Evolutionary conservation across 2,113 vertebrate genomes (phyloP), one percentile per base, ranked within the genome.

Genomic region (Hyperopisus bebe): DNA sequence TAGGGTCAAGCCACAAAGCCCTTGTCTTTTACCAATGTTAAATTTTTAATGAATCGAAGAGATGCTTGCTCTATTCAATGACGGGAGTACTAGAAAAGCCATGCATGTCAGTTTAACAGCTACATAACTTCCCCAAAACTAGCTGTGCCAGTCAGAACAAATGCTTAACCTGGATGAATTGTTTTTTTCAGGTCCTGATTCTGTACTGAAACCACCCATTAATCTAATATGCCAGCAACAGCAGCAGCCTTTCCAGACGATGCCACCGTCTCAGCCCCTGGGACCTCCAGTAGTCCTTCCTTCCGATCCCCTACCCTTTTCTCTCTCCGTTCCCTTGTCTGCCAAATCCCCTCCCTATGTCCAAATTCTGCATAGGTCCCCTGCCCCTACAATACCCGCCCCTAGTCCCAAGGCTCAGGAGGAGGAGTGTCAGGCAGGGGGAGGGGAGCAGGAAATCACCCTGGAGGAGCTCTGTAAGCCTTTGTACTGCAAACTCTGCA

Each of bases 401-500:
- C 35, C 94, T 95, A 92, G 94, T 92, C 95, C 96, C 95, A 93
- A 95, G 93, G 94, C 95, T 10, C 96, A 97, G 87, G 98, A 98
- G 89, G 97, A 97, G 89, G 97, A 97, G 48, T 95, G 96, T 88
- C 90, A 94, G 0, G 93, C 95, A 87, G 95, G 94, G 55, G 91
- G 92, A 51, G 93, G 93, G 91, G 98, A 99, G 88, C 97, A 96
- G 93, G 98, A 99, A 86, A 95, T 96, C 92, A 90, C 97, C 89
- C 94, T 99, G 95, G 98, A 98, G 93, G 98, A 99, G 90, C 96
- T 99, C 50, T 99, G 98, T 94, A 99, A 98, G 94, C 98, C 98
- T n/a, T 95, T 99, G 77, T 98, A 97, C 95, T 99, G 98, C 95
- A 99, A 98, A 94, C 98, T 99, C 92, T 99, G 98, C 95, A 99